Conservation (phyloP, 2,888 invertebrate species). For the Diogma glabrata region DNA sequence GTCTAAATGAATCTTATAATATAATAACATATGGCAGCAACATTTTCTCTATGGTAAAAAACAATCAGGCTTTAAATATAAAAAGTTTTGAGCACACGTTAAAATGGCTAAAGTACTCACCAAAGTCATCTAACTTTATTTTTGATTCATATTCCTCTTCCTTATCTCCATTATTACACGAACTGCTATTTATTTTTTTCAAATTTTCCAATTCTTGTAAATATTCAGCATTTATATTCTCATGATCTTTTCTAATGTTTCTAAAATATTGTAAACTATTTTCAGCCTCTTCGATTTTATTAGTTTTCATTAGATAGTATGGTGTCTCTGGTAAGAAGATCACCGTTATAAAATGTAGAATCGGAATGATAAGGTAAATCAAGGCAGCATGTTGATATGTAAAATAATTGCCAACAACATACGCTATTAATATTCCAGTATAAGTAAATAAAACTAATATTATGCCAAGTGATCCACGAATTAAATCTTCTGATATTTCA, state of each 20-base stretch:
- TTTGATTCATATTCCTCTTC: neutral
- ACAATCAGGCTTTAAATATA: too few species aligned
- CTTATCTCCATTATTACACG: too few species aligned
- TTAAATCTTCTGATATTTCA: slow-evolving; percentile 14
- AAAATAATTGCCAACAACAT: slow-evolving; percentile 23
- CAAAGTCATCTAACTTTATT: neutral
- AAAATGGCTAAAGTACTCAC: too few species aligned
- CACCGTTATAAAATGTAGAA: neutral
- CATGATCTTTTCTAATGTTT: neutral
- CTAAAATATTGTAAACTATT: slow-evolving; percentile 11
- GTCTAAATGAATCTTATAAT: too few species aligned
- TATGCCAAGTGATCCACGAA: slow-evolving; percentile 33
- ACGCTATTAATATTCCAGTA: slow-evolving; percentile 27
- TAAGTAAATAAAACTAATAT: slow-evolving; percentile 30
- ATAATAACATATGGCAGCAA: too few species aligned
- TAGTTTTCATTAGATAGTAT: slow-evolving; percentile 8
- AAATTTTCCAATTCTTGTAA: neutral
- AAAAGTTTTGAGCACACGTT: too few species aligned
- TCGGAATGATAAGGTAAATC: neutral
- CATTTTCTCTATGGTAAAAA: too few species aligned
- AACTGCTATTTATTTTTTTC: neutral
- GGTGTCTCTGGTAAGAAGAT: slow-evolving; percentile 14
- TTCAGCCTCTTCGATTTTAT: slow-evolving; percentile 11
- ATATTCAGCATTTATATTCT: neutral
- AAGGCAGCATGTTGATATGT: neutral